Evolutionary conservation across 2,888 invertebrate genomes (phyloP).

Genomic region (Drosophila affinis): DNA sequence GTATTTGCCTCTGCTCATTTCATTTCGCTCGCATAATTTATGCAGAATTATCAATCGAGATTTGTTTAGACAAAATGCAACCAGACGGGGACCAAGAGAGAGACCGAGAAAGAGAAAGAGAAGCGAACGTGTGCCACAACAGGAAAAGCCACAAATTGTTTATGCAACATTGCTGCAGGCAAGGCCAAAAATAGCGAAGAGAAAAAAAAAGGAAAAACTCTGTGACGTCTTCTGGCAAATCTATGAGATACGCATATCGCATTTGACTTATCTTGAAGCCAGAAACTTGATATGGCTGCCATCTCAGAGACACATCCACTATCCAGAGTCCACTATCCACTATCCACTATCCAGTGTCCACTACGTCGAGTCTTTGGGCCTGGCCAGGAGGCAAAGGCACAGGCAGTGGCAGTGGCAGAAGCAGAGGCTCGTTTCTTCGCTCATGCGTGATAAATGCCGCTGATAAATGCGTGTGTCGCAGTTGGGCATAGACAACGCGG

Average conservation of each 20-base stretch:
- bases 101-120: slow-evolving; percentile 4
- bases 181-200: slow-evolving; percentile 42
- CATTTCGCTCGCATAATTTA: slow-evolving; percentile 63
- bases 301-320: slow-evolving; percentile 17
- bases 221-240: slow-evolving; percentile 48
- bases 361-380: slow-evolving; percentile 18
- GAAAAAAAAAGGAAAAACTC: slow-evolving; percentile 11
- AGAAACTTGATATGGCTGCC: slow-evolving; percentile 72
- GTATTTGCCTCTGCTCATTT: slow-evolving; percentile 49
- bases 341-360: slow-evolving; percentile 11
- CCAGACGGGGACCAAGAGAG: slow-evolving; percentile 8
- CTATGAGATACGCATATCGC: slow-evolving; percentile 78
- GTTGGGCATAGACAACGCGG: slow-evolving; percentile 71
- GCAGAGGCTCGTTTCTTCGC: slow-evolving; percentile 4
- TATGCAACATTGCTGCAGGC: slow-evolving; percentile 45
- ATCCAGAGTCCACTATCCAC: slow-evolving; percentile 12
- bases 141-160: slow-evolving; percentile 68
- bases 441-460: slow-evolving; percentile 71
- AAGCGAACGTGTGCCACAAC: slow-evolving; percentile 47
- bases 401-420: background rate
- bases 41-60: slow-evolving; percentile 68
- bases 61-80: slow-evolving; percentile 66
- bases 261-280: slow-evolving; percentile 71
- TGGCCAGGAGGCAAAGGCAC: background rate
- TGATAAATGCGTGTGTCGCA: slow-evolving; percentile 76